A percentile compares a stretch with the other conserved stretches of the same genome.
These are phyloP conservation scores for Hypomecis punctinalis DNA, from an alignment of 2,888 invertebrate species.

Conservation along the genomic window DNA sequence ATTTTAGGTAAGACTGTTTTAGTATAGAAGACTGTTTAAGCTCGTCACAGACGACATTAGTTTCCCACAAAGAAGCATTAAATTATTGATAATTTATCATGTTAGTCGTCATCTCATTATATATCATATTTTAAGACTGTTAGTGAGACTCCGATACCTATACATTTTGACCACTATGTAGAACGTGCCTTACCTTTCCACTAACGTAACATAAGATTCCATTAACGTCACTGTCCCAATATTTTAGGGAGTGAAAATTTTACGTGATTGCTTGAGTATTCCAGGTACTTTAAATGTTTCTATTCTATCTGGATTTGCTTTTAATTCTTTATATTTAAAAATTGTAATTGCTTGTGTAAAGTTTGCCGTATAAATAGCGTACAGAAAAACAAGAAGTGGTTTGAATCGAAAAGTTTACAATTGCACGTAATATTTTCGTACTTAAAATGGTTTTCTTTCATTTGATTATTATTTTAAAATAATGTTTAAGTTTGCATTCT, in stretches of 20 bases:
- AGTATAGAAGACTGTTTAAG: slow-evolving; percentile 1
- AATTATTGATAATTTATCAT: slow-evolving; percentile 1
- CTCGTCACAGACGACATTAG: slow-evolving; percentile 1
- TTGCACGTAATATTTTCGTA: slow-evolving; percentile 1
- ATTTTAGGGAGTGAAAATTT: slow-evolving; percentile 1
- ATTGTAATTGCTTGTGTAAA: not conserved
- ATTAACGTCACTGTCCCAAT: slow-evolving; percentile 1
- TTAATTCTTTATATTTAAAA: slow-evolving; percentile 1
- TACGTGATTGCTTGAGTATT: not conserved
- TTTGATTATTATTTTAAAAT: slow-evolving; percentile 1
- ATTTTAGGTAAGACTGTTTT: slow-evolving; percentile 1
- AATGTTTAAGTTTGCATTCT: not conserved
- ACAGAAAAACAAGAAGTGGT: slow-evolving; percentile 1
- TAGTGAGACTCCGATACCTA: slow-evolving; percentile 1
- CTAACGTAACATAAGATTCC: slow-evolving; percentile 1
- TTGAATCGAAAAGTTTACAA: not conserved
- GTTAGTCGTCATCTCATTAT: not conserved
- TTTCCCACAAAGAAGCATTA: slow-evolving; percentile 1
- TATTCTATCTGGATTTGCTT: slow-evolving; percentile 1
- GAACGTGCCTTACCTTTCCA: slow-evolving; percentile 1
- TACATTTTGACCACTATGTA: slow-evolving; percentile 1
- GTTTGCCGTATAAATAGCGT: not conserved
- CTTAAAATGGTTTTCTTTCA: slow-evolving; percentile 1
- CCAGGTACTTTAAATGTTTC: slow-evolving; percentile 1
- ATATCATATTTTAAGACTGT: slow-evolving; percentile 1